Evolutionary conservation across 2,888 invertebrate genomes (phyloP).

Genomic region (Noctua janthina): DNA sequence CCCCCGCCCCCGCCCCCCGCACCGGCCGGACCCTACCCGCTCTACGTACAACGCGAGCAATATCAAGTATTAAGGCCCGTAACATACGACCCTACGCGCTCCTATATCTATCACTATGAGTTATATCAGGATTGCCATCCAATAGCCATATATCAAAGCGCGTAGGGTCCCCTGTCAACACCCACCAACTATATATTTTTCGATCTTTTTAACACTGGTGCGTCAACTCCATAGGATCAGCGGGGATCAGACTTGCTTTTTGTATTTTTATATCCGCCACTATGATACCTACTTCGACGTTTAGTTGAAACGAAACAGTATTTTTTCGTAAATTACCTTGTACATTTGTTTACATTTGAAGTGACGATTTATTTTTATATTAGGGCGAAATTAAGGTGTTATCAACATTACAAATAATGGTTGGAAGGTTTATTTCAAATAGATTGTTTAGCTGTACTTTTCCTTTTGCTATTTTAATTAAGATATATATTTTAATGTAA

Average conservation of each 20-base stretch:
- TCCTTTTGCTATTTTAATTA: conserved; percentile 89
- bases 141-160: conserved; percentile 57
- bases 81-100: conserved; percentile 39
- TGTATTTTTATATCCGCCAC: conserved; percentile 89
- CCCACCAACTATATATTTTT: conserved; percentile 86
- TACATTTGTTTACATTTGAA: conserved; percentile 82
- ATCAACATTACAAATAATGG: conserved; percentile 80
- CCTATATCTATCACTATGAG: conserved; percentile 49
- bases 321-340: conserved; percentile 82
- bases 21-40: conserved; percentile 55
- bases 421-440: conserved; percentile 87
- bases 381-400: conserved; percentile 85
- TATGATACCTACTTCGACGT: conserved; percentile 77
- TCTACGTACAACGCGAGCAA: conserved; percentile 55
- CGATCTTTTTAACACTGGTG: conserved; percentile 83
- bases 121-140: conserved; percentile 58
- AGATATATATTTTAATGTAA: conserved; percentile 90
- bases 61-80: conserved; percentile 58
- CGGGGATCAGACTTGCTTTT: conserved; percentile 87
- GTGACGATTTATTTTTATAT: conserved; percentile 79
- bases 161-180: conserved; percentile 52
- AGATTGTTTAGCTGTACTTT: conserved; percentile 89
- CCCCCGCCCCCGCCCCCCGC: conserved; percentile 66
- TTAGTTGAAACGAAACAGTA: conserved; percentile 83
- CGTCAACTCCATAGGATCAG: conserved; percentile 72